A percentile compares a stretch with the other conserved stretches of the same genome.
phyloP scores from a whole-genome alignment of 2,888 invertebrate genomes.

The Branchipolynoe longqiensis region DNA sequence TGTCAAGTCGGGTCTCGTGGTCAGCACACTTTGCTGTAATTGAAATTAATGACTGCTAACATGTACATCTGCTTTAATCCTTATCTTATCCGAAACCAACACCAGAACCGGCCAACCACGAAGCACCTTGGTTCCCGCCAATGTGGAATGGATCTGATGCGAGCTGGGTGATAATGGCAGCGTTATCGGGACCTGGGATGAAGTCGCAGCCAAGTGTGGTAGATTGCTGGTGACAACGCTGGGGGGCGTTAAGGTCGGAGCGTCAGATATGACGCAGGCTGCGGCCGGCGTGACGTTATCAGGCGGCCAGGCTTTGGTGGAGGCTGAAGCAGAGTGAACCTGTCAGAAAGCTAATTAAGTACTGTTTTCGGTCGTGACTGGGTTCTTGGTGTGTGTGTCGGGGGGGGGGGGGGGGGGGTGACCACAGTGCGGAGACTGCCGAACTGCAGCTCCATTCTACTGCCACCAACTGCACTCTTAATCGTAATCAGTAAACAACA shows the following conservation, averaged over 20 bases:
- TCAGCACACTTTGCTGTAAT: conserved; percentile 15
- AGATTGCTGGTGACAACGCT: conserved; percentile 45
- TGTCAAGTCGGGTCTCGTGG: conserved; percentile 7
- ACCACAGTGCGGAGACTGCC: no score
- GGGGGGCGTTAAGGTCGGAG: conserved; percentile 38
- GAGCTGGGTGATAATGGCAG: conserved; percentile 33
- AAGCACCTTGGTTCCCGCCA: conserved; percentile 33
- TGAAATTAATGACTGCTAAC: conserved; percentile 31
- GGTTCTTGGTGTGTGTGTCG: no score
- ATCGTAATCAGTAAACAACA: no score
- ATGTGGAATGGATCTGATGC: conserved; percentile 41
- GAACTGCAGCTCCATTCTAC: no score
- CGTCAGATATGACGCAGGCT: conserved; percentile 33
- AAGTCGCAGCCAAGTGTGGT: conserved; percentile 43
- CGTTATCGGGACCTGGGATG: conserved; percentile 40
- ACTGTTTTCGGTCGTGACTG: conserved; percentile 29
- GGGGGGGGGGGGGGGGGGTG: no score
- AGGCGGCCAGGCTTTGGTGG: conserved; percentile 25
- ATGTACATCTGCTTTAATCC: conserved; percentile 19
- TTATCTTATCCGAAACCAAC: conserved; percentile 21
- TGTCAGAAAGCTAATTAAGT: conserved; percentile 43
- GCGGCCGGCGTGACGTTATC: conserved; percentile 11
- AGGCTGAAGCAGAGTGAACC: conserved; percentile 27
- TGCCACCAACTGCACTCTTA: no score
- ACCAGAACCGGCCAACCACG: conserved; percentile 24